Evolutionary conservation across 2,113 vertebrate genomes (phyloP), one percentile per base, ranked within the genome.

Genomic region (Tinamus guttatus): DNA sequence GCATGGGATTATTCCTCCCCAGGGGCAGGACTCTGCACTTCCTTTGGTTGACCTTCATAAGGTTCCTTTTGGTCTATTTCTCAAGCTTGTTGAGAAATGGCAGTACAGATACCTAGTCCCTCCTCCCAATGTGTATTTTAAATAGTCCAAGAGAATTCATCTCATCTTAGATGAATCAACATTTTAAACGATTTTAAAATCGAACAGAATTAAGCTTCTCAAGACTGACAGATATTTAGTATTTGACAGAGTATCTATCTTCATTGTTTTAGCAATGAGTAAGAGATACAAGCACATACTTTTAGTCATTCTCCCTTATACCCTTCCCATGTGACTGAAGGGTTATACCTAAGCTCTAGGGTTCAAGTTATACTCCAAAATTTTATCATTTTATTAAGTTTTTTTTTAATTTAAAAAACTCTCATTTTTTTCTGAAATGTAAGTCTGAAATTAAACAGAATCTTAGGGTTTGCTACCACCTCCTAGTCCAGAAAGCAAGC

Each of bases 401-500:
- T 47, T 20, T 21, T 47, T 47, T 47, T 47, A 47, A 47, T 47
- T 47, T 47, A 20, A 90, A 85, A 25, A 94, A 85, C 79, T 93
- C 51, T 54, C 13, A 20, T 47, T 47, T 96, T 90, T 89, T 89
- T 83, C 93, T 83, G 70, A 95, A 90, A 81, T 74, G 75, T 89
- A 96, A 96, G 94, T 80, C 45, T 81, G 82, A 96, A 96, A 90
- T 84, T 94, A 94, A 87, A 85, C 78, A 95, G 87, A 65, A 91
- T 70, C 69, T 88, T 32, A 69, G 49, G 4, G 49, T 8, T 64
- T 73, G 28, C 68, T 81, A 68, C 70, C 56, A 82, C 11, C 38
- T 22, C 11, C 38, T 22, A 86, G 85, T 8, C 32, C 51, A n/a
- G 56, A 81, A 79, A 8, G 54, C 17, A 71, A 78, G 60, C 74